phyloP scores from a whole-genome alignment of 2,797 vertebrate genomes.

The Manis crassicaudata region DNA sequence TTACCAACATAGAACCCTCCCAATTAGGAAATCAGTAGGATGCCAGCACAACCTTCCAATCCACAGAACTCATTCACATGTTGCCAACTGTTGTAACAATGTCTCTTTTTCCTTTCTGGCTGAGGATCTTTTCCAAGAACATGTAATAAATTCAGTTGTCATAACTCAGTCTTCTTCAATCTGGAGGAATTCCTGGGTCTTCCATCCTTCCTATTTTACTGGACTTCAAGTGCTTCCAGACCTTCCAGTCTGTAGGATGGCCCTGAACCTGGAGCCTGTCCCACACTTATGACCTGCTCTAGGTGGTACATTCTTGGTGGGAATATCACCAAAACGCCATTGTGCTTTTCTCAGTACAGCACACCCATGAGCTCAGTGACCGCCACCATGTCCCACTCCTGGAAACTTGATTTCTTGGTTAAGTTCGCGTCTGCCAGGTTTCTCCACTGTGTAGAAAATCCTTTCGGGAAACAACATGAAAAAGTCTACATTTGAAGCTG shows the following conservation, averaged over 20 bases:
- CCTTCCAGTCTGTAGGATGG: background rate
- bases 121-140: background rate
- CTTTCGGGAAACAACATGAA: background rate
- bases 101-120: background rate
- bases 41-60: background rate
- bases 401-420: background rate
- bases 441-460: background rate
- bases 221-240: background rate
- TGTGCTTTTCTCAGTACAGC: background rate
- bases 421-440: background rate
- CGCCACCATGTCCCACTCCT: background rate
- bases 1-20: background rate
- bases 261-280: background rate
- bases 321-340: background rate
- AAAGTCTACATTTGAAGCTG: background rate
- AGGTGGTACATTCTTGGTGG: background rate
- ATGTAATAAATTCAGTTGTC: background rate
- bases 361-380: no score
- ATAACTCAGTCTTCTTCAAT: background rate
- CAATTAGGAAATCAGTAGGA: background rate
- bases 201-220: background rate
- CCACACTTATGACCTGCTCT: background rate
- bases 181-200: background rate
- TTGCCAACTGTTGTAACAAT: background rate
- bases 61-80: background rate